Evolutionary conservation across 2,113 vertebrate species (phyloP).

Genomic region (Neodon shergylaensis): DNA sequence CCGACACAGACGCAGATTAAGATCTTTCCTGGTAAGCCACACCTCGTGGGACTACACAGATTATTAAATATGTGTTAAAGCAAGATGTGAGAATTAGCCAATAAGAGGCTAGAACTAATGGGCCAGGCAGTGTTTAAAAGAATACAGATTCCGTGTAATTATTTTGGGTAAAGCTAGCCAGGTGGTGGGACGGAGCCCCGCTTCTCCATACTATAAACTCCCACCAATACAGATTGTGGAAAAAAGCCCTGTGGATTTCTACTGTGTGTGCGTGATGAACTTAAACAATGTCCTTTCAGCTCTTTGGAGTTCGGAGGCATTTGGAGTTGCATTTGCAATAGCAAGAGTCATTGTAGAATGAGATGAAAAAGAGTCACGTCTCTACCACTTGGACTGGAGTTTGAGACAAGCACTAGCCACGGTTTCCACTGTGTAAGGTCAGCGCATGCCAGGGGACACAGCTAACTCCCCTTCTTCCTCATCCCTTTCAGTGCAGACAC

Average conservation of each 20-base stretch:
- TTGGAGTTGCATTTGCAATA: not conserved
- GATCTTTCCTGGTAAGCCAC: no score
- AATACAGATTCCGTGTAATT: no score
- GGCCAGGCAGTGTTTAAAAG: no score
- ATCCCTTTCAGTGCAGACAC: not conserved
- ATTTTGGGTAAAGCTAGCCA: no score
- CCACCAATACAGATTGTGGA: not conserved
- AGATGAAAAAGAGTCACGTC: not conserved
- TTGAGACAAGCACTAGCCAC: not conserved
- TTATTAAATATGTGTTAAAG: no score
- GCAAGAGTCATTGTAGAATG: not conserved
- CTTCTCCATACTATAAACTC: no score
- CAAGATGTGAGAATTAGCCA: no score
- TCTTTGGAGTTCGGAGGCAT: not conserved
- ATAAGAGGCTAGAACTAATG: no score
- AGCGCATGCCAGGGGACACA: not conserved
- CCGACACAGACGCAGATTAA: no score
- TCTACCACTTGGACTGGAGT: not conserved
- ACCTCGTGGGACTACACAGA: no score
- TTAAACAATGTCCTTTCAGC: not conserved
- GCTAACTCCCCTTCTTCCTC: not conserved
- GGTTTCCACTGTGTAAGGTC: no score
- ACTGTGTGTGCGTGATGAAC: not conserved
- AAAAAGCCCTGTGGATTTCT: not conserved
- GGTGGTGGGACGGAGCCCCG: no score